Conservation (phyloP, 1,140 invertebrate genomes). For the Drosophila kepulauana region DNA sequence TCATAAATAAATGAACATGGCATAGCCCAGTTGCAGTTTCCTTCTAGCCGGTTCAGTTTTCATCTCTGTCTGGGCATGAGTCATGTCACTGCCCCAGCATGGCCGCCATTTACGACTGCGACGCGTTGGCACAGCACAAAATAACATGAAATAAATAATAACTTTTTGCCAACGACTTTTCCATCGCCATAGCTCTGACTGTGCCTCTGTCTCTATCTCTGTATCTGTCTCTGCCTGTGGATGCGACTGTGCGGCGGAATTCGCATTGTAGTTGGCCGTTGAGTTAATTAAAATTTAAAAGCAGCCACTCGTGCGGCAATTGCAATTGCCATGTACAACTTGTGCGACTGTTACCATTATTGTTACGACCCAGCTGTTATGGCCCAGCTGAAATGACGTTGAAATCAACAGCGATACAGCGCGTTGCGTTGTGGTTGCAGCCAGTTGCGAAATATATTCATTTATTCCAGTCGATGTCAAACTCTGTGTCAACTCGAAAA, state of each 20-base stretch:
- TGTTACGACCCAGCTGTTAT: slow-evolving; percentile 39
- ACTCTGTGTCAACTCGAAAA: not conserved
- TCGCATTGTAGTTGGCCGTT: slow-evolving; percentile 41
- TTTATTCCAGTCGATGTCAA: not conserved
- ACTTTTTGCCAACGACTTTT: slow-evolving; percentile 65
- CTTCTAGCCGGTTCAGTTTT: slow-evolving; percentile 3
- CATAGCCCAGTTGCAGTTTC: slow-evolving; percentile 48
- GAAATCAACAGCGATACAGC: slow-evolving; percentile 3
- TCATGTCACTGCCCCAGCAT: slow-evolving; percentile 55
- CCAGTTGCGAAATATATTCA: slow-evolving; percentile 1
- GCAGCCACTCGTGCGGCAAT: slow-evolving; percentile 74
- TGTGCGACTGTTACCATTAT: slow-evolving; percentile 56
- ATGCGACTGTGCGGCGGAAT: slow-evolving; percentile 8
- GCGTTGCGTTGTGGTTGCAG: not conserved
- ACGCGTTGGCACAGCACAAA: slow-evolving; percentile 79
- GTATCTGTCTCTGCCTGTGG: slow-evolving; percentile 28
- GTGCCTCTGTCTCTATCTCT: not conserved
- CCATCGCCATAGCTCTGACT: slow-evolving; percentile 24
- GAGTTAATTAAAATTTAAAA: slow-evolving; percentile 83
- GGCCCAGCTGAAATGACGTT: slow-evolving; percentile 25
- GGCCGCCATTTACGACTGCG: slow-evolving; percentile 65
- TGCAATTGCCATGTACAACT: slow-evolving; percentile 71
- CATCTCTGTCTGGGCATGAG: not conserved
- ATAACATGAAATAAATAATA: slow-evolving; percentile 84
- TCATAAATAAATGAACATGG: slow-evolving; percentile 82